Evolutionary conservation across 2,888 invertebrate species (phyloP).

Genomic region (Cheilosia vernalis): DNA sequence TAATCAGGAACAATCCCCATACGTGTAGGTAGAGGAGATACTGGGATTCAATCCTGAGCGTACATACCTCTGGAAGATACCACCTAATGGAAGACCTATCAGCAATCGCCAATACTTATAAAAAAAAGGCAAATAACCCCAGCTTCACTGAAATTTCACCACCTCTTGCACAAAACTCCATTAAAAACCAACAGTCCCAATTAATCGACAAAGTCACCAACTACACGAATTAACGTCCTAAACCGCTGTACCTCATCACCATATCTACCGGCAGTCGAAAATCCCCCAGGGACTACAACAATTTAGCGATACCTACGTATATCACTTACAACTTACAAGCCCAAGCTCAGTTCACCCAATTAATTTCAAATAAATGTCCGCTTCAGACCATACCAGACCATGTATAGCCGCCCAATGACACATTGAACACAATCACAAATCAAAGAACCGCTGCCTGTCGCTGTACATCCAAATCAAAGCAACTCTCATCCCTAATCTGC

Average conservation of each 20-base stretch:
- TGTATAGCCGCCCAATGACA: constrained; percentile 52
- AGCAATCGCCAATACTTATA: too few species aligned
- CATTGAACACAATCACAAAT: constrained; percentile 61
- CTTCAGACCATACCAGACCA: constrained; percentile 10
- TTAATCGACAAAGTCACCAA: constrained; percentile 4
- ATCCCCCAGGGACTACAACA: constrained; percentile 38
- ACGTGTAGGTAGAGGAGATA: too few species aligned
- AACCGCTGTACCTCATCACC: background rate
- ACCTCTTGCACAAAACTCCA: too few species aligned
- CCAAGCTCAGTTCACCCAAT: constrained; percentile 56
- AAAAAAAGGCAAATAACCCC: too few species aligned
- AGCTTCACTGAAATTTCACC: too few species aligned
- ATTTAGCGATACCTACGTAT: constrained; percentile 8
- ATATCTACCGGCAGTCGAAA: background rate
- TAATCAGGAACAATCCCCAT: too few species aligned
- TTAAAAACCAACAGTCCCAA: background rate
- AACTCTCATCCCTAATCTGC: constrained; percentile 69
- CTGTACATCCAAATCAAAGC: constrained; percentile 49
- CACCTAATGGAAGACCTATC: too few species aligned
- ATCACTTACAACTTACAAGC: constrained; percentile 31
- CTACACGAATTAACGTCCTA: constrained; percentile 3
- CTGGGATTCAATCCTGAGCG: too few species aligned
- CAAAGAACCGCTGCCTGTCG: constrained; percentile 59
- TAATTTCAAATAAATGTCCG: constrained; percentile 58
- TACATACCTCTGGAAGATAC: too few species aligned